Conservation (phyloP, 37 sponge, comb jelly and placozoan species). For the Halichondria panicea region DNA sequence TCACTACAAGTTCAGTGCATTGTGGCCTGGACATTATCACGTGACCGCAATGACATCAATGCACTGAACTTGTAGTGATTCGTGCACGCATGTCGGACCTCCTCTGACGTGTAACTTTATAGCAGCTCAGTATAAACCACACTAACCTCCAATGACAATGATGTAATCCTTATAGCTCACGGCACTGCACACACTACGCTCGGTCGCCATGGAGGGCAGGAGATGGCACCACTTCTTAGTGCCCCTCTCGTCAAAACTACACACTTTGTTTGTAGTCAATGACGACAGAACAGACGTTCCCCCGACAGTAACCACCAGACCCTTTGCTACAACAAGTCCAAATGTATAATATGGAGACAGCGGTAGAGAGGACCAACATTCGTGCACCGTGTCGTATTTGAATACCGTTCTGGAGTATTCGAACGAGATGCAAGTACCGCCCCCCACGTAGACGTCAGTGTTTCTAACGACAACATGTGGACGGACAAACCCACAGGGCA, state of each 20-base stretch:
- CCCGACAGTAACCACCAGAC: constrained; percentile 3
- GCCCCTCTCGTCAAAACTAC: constrained; percentile 7
- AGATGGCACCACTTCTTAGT: constrained; percentile 9
- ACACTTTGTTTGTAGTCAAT: background rate
- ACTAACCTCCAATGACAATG: constrained; percentile 14
- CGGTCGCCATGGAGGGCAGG: constrained; percentile 20
- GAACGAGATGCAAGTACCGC: constrained; percentile 5
- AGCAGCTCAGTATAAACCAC: too few relatives aligned
- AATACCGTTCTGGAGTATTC: constrained; percentile 6
- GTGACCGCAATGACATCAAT: too few relatives aligned
- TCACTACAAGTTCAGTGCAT: too few relatives aligned
- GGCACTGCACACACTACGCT: constrained; percentile 10
- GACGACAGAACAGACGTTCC: constrained; percentile 2
- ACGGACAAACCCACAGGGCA: constrained; percentile 26
- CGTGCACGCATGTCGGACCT: too few relatives aligned
- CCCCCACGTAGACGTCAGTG: constrained; percentile 14
- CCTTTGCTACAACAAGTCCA: constrained; percentile 3
- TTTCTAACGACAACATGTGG: constrained; percentile 16
- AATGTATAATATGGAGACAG: constrained; percentile 22
- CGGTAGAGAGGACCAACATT: constrained; percentile 13
- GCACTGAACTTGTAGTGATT: too few relatives aligned
- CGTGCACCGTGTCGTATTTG: background rate
- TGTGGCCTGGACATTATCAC: too few relatives aligned
- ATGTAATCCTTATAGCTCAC: background rate
- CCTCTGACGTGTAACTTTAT: too few relatives aligned